phyloP scores from a whole-genome alignment of 2,113 vertebrate genomes.

The Oceanodroma tethys region DNA sequence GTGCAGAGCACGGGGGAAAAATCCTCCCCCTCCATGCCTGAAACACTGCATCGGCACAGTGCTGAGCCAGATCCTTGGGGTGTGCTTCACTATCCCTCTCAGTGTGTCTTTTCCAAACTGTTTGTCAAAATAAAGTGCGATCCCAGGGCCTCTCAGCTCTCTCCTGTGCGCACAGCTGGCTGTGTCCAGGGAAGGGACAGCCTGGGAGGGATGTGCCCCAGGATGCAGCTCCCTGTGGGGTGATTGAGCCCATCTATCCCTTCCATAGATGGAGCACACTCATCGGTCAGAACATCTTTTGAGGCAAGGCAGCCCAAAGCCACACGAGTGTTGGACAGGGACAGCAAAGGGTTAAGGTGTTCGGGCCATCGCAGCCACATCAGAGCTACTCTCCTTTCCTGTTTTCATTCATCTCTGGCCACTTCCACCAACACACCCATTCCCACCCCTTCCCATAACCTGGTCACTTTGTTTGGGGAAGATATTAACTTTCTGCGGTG shows the following conservation, averaged over 20 bases:
- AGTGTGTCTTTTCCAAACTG: neutral
- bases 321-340: neutral
- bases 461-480: conserved; percentile 21
- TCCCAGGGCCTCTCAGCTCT: neutral
- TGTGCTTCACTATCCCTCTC: neutral
- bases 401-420: conserved; percentile 55
- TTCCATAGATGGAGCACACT: neutral
- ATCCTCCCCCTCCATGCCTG: neutral
- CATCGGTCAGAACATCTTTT: neutral
- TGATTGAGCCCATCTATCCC: neutral
- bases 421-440: conserved; percentile 34
- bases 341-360: conserved; percentile 43
- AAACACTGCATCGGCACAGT: neutral
- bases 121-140: neutral
- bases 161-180: neutral
- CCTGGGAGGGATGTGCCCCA: neutral
- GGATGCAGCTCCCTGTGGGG: neutral
- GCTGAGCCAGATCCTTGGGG: neutral
- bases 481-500: neutral
- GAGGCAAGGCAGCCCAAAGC: neutral
- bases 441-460: conserved; percentile 51
- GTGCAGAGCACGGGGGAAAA: neutral
- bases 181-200: neutral
- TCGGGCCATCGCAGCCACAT: neutral
- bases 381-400: conserved; percentile 45